Evolutionary conservation across 2,888 invertebrate species (phyloP), one percentile per base, ranked within the genome.

Genomic region (Heliconius sara): DNA sequence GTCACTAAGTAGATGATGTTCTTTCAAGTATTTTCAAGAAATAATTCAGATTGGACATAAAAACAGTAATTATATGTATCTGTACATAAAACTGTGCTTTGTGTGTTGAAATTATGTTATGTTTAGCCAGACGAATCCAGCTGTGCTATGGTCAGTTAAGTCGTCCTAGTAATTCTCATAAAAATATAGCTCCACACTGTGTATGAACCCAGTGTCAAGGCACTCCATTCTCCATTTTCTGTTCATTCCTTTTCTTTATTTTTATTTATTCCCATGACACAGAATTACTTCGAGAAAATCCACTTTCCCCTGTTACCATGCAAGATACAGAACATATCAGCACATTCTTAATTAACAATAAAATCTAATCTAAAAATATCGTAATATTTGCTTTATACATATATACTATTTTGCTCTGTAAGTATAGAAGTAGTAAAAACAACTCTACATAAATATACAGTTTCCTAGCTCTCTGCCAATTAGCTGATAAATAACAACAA

Each of bases 401-500:
- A 22, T 57, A 57, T 57, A 57, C n/a, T 57, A 2, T 22, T 22
- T 57, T 57, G 10, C n/a, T n/a, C 57, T 22, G 0, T 66, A 66
- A 66, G 2, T 19, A 30, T 52, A 52, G 6, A 52, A 52, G 6
- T 19, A 19, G 19, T 16, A 66, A 30, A 71, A 71, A 43, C 22
- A 71, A 39, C n/a, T 13, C n/a, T 16, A n/a, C 4, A 70, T 4
- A n/a, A 70, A 70, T 5, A 2, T n/a, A n/a, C 12, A 43, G 43
- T n/a, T 4, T 27, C 19, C 43, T 2, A 70, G 39, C 68, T 70
- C 68, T 70, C 39, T 30, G 30, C 30, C 27, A 73, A 57, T 73
- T 25, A 73, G 13, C 57, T 34, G n/a, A 60, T 60, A 73, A 57
- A 57, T 57, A 34, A 57, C 34, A 72, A 72, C 10, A 73, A 7